These are phyloP conservation scores for Tetanocera ferruginea DNA, from an alignment of 2,888 invertebrate species.

Conservation along the genomic window DNA sequence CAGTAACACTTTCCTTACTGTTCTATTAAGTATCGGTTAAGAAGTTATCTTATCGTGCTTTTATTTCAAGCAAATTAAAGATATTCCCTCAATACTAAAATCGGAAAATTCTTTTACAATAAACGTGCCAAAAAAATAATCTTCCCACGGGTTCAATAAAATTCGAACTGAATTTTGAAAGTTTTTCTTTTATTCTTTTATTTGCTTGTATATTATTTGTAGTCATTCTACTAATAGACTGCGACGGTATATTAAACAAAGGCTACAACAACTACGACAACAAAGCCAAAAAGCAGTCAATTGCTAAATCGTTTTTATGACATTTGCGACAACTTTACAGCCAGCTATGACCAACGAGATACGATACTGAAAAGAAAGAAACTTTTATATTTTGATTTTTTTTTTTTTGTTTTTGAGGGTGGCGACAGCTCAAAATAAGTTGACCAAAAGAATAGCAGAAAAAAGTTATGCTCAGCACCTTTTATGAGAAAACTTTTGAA, in stretches of 20 bases:
- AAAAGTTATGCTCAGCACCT: background rate
- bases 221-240: background rate
- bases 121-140: no score
- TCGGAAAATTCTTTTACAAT: background rate
- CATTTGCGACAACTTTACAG: conserved; percentile 49
- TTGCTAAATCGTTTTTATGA: conserved; percentile 51
- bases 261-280: background rate
- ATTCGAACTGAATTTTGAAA: background rate
- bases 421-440: background rate
- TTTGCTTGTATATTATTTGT: background rate
- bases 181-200: background rate
- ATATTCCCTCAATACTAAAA: background rate
- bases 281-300: conserved; percentile 37
- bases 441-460: background rate
- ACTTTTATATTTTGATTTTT: background rate
- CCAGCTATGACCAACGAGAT: background rate
- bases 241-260: background rate
- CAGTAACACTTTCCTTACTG: no score
- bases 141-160: conserved; percentile 24
- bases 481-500: conserved; percentile 17
- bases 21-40: no score
- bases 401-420: background rate
- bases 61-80: no score
- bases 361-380: background rate
- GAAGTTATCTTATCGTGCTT: no score